Conservation (phyloP, 2,888 invertebrate genomes). For the Syrista parreyssii region DNA sequence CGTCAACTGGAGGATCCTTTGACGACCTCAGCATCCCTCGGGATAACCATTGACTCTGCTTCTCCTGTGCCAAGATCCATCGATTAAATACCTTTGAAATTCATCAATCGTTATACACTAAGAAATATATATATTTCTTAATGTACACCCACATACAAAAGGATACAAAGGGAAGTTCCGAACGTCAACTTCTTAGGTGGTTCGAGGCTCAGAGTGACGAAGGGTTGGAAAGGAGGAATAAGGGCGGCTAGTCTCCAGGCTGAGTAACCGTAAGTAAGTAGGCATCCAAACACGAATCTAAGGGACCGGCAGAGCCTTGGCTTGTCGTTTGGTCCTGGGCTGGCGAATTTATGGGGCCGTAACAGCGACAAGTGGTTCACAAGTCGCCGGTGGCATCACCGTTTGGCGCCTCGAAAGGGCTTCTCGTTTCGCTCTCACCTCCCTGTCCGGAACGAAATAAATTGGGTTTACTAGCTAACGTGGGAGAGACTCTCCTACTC, state of each 20-base stretch:
- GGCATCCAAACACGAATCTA: slow-evolving; percentile 49
- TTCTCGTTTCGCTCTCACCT: slow-evolving; percentile 55
- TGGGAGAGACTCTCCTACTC: slow-evolving; percentile 32
- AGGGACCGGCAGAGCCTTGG: slow-evolving; percentile 38
- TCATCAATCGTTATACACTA: neutral
- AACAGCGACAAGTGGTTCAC: slow-evolving; percentile 74
- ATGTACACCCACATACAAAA: too few relatives aligned
- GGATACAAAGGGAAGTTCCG: neutral
- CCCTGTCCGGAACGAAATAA: slow-evolving; percentile 59
- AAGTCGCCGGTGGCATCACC: slow-evolving; percentile 72
- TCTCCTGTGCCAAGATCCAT: neutral
- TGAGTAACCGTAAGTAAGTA: slow-evolving; percentile 46
- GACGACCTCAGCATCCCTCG: neutral
- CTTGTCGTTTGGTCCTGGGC: slow-evolving; percentile 42
- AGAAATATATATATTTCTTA: neutral
- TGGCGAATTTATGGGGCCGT: slow-evolving; percentile 72
- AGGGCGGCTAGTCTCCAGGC: neutral
- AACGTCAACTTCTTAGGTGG: neutral
- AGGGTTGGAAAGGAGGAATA: neutral
- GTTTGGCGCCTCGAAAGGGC: slow-evolving; percentile 68
- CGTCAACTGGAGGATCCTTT: neutral
- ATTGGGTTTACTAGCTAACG: slow-evolving; percentile 53
- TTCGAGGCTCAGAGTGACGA: neutral
- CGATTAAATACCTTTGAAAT: neutral
- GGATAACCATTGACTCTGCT: neutral